phyloP scores from a whole-genome alignment of 2,113 vertebrate species.

The Orcinus orca region DNA sequence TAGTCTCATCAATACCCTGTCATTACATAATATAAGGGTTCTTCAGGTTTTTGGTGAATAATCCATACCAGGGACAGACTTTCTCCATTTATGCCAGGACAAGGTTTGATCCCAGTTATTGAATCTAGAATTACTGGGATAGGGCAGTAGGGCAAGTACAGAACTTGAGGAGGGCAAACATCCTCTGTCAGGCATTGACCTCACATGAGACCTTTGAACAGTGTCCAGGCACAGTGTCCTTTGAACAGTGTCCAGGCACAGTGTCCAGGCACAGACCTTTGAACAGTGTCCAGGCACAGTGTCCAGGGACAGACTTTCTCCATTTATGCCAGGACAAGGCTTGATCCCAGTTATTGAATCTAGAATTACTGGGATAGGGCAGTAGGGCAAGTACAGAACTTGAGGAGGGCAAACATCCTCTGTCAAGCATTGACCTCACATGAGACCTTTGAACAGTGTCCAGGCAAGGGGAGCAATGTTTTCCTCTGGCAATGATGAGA shows the following conservation, averaged over 20 bases:
- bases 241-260: too few relatives aligned
- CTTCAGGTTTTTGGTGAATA: background rate
- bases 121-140: background rate
- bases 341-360: background rate
- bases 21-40: background rate
- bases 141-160: background rate
- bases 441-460: background rate
- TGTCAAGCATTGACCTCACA: background rate
- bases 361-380: background rate
- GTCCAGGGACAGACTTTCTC: background rate
- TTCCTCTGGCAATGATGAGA: background rate
- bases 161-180: background rate
- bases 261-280: background rate
- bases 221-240: background rate
- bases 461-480: background rate
- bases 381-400: background rate
- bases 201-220: background rate
- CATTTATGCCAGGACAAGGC: background rate
- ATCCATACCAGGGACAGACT: background rate
- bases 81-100: background rate
- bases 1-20: background rate
- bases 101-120: background rate
- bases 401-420: background rate
- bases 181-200: background rate
- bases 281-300: background rate